Base-by-base conservation (phyloP, 2,888 invertebrate species). In the Macaria notata region DNA sequence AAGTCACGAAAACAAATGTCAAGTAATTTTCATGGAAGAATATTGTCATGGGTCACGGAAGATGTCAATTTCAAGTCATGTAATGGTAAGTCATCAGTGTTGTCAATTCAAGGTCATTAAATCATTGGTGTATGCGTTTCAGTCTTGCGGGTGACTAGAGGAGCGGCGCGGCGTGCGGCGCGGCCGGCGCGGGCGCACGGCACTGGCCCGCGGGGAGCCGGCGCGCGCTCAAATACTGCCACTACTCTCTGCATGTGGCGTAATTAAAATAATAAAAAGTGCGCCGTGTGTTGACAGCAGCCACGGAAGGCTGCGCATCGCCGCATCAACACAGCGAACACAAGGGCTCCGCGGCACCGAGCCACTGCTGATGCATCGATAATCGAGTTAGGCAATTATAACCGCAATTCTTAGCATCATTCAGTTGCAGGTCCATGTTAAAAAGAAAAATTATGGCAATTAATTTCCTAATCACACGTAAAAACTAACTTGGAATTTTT, bases 171-270 rank as follows among this genome's bases (percentile, higher is more conserved):
- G 33, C 82, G 82, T 62, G 68, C 66, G 69, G 74, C 70, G 80
- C 86, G 78, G 83, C 84, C 87, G 56, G 41, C 39, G 69, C 71
- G 55, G 62, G 82, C 63, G 69, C 66, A 69, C 74, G 70, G 80
- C 86, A 19, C 19, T 19, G 78, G 83, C 84, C 88, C 75, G 71
- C 74, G 76, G 76, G 75, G 70, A 62, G 49, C 56, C 39, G 38
- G 69, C 71, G 55, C 62, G 62, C 73, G 68, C 63, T 84, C 80
- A 88, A 84, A 90, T 89, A 89, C 83, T 84, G 70, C 89, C 88
- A 88, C 88, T 84, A 75, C 89, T 79, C 78, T 73, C 69, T 57
- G 19, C 59, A 55, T 64, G 70, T 81, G 75, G 77, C 69, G 78
- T 77, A 81, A 81, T 73, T 69, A 69, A 65, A 69, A 68, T 41